These are phyloP conservation scores for Carduelis carduelis DNA, from an alignment of 2,797 vertebrate genomes.

Conservation along the genomic window DNA sequence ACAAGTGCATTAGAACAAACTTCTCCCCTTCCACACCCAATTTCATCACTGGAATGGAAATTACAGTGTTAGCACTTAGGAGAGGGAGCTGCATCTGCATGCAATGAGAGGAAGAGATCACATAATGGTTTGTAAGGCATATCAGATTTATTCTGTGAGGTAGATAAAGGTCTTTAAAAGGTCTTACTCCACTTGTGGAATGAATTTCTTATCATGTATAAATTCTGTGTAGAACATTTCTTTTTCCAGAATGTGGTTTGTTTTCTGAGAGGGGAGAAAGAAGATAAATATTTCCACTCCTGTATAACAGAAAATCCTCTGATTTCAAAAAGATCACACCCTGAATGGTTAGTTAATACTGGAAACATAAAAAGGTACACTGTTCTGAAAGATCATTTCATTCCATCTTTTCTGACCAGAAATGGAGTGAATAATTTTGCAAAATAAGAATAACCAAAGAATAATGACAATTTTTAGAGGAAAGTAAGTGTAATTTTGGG, in stretches of 20 bases:
- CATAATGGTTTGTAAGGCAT: conserved; percentile 73
- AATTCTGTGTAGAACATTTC: conserved; percentile 63
- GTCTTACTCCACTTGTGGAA: conserved; percentile 77
- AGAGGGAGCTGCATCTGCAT: conserved; percentile 61
- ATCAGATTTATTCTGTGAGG: conserved; percentile 75
- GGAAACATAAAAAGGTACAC: conserved; percentile 32
- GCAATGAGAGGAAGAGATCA: conserved; percentile 59
- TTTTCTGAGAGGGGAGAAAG: conserved; percentile 53
- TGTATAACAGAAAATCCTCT: conserved; percentile 40
- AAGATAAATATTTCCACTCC: conserved; percentile 61
- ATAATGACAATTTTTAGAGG: not conserved
- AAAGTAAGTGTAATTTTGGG: not conserved
- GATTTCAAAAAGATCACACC: conserved; percentile 58
- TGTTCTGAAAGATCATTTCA: conserved; percentile 41
- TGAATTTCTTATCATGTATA: conserved; percentile 75
- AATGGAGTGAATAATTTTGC: not conserved
- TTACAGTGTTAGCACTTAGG: conserved; percentile 44
- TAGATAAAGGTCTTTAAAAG: conserved; percentile 80
- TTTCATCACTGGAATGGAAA: conserved; percentile 69
- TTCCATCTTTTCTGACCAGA: conserved; percentile 18
- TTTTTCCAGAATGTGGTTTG: conserved; percentile 64
- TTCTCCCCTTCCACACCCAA: conserved; percentile 41
- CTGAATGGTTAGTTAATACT: conserved; percentile 30
- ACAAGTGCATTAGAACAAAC: conserved; percentile 65
- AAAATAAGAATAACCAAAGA: not conserved